Evolutionary conservation across 2,888 invertebrate genomes (phyloP).

Genomic region (Xestia xanthographa): DNA sequence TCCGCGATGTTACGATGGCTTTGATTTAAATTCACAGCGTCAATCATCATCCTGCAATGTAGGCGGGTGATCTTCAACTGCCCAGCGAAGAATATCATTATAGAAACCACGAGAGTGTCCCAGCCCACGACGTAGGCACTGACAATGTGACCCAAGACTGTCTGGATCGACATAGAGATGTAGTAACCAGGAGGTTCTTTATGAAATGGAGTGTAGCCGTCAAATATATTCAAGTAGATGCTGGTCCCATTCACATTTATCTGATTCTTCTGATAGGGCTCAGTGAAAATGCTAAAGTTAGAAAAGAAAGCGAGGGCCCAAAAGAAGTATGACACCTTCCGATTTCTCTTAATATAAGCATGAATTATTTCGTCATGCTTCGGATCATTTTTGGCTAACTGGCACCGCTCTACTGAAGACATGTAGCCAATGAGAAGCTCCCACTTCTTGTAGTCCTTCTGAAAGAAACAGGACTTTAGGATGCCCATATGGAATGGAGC

Average conservation of each 20-base stretch:
- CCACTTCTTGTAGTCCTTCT: conserved; percentile 76
- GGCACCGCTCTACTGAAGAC: conserved; percentile 73
- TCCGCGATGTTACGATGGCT: conserved; percentile 75
- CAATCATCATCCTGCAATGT: conserved; percentile 70
- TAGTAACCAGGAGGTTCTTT: conserved; percentile 80
- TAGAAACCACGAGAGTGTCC: conserved; percentile 79
- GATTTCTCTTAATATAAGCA: conserved; percentile 73
- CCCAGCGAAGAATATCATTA: conserved; percentile 83
- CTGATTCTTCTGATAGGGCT: conserved; percentile 78
- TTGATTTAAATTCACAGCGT: conserved; percentile 44
- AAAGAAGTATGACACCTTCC: conserved; percentile 78
- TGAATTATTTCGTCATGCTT: conserved; percentile 66
- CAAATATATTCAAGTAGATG: conserved; percentile 76
- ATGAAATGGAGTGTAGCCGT: conserved; percentile 78
- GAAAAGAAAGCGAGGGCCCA: conserved; percentile 76
- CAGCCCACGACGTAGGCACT: conserved; percentile 78
- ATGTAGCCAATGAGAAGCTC: conserved; percentile 74
- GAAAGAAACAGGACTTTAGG: conserved; percentile 76
- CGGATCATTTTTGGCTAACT: conserved; percentile 66
- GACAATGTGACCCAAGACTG: conserved; percentile 75
- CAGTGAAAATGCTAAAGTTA: conserved; percentile 77
- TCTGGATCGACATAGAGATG: conserved; percentile 76
- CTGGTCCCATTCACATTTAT: conserved; percentile 74
- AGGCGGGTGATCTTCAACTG: conserved; percentile 77
- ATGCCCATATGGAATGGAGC: conserved; percentile 82